Percentiles rank a stretch among this genome's conserved stretches.
Conservation (phyloP, 2,113 vertebrate genomes). For the Centropus bengalensis region DNA sequence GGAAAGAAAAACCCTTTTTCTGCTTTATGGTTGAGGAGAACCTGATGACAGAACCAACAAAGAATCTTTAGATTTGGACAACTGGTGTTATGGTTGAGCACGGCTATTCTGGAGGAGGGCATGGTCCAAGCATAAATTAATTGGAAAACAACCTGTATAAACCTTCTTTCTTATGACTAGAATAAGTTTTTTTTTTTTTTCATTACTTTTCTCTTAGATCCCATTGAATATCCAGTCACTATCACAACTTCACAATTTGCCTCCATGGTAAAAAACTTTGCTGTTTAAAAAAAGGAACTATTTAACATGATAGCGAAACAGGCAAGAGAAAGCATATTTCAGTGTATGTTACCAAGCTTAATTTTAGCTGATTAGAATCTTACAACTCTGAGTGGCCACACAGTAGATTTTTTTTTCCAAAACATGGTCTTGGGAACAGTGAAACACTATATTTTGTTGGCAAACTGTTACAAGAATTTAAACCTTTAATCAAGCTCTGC, state of each 20-base stretch:
- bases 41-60: background rate
- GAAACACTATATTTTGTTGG: slow-evolving; percentile 66
- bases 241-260: background rate
- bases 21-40: background rate
- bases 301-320: background rate
- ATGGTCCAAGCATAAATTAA: background rate
- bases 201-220: background rate
- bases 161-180: background rate
- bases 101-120: background rate
- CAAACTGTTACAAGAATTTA: slow-evolving; percentile 37
- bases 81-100: background rate
- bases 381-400: background rate
- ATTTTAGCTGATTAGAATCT: slow-evolving; percentile 51
- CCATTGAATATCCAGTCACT: background rate
- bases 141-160: background rate
- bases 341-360: background rate
- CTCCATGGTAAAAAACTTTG: background rate
- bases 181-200: background rate
- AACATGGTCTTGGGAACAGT: slow-evolving; percentile 41
- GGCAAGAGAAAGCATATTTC: background rate
- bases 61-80: background rate
- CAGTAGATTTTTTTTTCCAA: background rate
- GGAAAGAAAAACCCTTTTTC: background rate
- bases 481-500: slow-evolving; percentile 65
- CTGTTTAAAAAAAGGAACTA: background rate